Percentiles rank a stretch among this genome's conserved stretches.
Conservation (phyloP, 2,797 vertebrate genomes). For the Tiaroga cobitis region DNA sequence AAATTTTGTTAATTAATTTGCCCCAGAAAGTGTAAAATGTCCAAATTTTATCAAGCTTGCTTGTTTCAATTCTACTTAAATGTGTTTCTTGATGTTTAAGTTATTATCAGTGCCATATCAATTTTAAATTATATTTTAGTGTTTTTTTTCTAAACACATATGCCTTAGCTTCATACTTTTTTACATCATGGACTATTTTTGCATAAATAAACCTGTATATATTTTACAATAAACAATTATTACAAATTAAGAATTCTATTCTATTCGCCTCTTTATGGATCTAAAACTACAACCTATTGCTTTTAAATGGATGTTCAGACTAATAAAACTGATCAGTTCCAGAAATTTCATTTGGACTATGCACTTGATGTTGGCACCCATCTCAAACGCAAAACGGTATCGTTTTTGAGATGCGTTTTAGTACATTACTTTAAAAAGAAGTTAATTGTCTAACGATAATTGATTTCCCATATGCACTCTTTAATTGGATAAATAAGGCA, state of each 20-base stretch:
- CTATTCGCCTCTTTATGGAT: neutral
- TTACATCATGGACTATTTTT: neutral
- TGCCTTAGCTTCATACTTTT: neutral
- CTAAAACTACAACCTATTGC: neutral
- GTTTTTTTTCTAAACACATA: neutral
- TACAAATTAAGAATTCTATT: neutral
- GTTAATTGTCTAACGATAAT: neutral
- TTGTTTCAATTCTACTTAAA: neutral
- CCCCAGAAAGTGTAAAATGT: neutral
- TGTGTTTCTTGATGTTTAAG: conserved; percentile 7
- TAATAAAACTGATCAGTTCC: neutral
- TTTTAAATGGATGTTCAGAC: neutral
- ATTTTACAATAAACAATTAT: conserved; percentile 35
- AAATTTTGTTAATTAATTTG: neutral
- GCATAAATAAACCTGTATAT: neutral
- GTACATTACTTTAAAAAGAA: neutral
- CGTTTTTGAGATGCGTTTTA: neutral
- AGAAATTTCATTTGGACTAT: neutral
- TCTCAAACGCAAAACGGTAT: neutral
- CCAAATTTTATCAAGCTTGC: neutral
- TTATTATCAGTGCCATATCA: conserved; percentile 35
- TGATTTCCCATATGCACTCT: neutral
- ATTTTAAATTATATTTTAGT: neutral
- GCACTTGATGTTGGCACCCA: neutral
- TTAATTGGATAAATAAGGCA: neutral